These are phyloP conservation scores for Torymus auratus DNA, from an alignment of 2,888 invertebrate genomes.

Conservation along the genomic window DNA sequence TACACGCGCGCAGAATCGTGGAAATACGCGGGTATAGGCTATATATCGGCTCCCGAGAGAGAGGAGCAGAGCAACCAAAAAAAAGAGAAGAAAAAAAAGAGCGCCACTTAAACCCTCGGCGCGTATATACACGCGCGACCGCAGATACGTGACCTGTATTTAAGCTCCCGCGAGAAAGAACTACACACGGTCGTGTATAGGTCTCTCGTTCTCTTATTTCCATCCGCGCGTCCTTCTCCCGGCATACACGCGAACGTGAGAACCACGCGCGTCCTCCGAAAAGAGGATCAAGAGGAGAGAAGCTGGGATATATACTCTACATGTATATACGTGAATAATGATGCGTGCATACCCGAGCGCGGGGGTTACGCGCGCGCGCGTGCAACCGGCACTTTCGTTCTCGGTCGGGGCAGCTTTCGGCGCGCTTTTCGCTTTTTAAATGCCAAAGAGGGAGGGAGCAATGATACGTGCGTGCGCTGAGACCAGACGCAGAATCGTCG, in stretches of 20 bases:
- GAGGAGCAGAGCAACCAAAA: neutral
- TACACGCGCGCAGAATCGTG: conserved; percentile 10
- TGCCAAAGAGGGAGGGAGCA: neutral
- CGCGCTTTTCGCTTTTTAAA: neutral
- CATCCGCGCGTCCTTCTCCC: conserved; percentile 56
- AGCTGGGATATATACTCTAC: no score
- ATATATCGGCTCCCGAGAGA: neutral
- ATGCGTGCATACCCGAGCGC: neutral
- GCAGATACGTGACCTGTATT: conserved; percentile 73
- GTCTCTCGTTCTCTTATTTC: conserved; percentile 58
- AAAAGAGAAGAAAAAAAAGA: neutral
- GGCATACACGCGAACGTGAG: conserved; percentile 69
- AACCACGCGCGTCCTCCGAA: conserved; percentile 60
- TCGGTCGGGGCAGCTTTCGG: conserved; percentile 11
- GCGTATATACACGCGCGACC: conserved; percentile 64
- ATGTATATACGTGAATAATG: no score
- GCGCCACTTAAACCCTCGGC: neutral
- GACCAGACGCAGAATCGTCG: no score
- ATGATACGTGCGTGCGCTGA: conserved; percentile 11
- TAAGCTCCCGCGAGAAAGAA: conserved; percentile 64
- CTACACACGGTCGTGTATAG: conserved; percentile 10
- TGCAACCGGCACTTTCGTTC: conserved; percentile 35
- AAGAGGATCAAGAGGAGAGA: neutral
- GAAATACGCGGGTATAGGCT: conserved; percentile 55
- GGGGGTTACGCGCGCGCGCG: conserved; percentile 13